Base-by-base conservation (phyloP, 2,888 invertebrate species). In the Bombylius discolor region DNA sequence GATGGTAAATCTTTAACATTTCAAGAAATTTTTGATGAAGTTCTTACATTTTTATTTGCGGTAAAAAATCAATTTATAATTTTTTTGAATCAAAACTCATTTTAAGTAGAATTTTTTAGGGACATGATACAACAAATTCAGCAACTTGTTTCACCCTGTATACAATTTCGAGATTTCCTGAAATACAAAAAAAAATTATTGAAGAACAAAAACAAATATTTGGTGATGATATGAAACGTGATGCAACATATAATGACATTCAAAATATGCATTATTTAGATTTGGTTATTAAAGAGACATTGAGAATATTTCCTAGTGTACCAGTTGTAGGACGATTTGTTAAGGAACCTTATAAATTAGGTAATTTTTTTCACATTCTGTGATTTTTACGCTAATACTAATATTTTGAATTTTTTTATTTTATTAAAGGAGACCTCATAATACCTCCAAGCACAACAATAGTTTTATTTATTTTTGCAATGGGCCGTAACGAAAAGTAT, bases 1-100 rank as follows among this genome's bases (percentile, higher is more conserved):
- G 87, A 84, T 63, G 85, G 86, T 9, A 81, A 80, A 49, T 73
- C 78, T 53, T 81, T 89, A 59, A 83, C 80, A 48, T 88, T 89
- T 60, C 79, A 82, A 61, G 89, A 90, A 74, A 88, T 90, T 60
- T 87, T 87, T 70, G 88, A 90, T 69, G 87, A 90, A 77, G 89
- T 89, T 0, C 87, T 89, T 66, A 89, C 89, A 0, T 89, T 90
- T 56, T 90, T 90, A 89, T 23, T 23, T 23, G 23, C 23, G 23
- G 23, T 23, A 23, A 23, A 23, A 23, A 23, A 23, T 23, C 23
- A 23, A 23, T 3, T 23, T 1, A 23, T 23, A 23, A 23, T 3
- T 23, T 23, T 23, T 23, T 23, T 23, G 3, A 23, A 23, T 23
- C 23, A 3, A 23, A 23, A 23, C 23, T 23, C 23, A 23, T 23